Evolutionary conservation across 2,888 invertebrate species (phyloP).

Genomic region (Orchestes rusci): DNA sequence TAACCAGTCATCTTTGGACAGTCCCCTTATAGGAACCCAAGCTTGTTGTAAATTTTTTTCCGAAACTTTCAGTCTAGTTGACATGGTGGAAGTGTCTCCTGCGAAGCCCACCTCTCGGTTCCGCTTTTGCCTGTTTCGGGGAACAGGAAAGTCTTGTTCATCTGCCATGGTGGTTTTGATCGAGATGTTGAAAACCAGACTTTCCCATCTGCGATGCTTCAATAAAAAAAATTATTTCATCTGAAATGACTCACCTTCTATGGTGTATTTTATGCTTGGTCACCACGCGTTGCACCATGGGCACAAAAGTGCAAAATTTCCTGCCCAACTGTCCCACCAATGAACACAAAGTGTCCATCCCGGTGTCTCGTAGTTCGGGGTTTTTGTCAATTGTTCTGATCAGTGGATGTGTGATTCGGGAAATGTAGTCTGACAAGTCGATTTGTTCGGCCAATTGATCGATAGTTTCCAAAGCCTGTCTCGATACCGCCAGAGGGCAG

Average conservation of each 20-base stretch:
- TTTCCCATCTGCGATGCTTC: conserved; percentile 63
- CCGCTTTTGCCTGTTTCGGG: conserved; percentile 37
- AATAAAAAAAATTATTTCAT: too few species aligned
- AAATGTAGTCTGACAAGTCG: conserved; percentile 87
- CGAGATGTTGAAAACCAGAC: conserved; percentile 63
- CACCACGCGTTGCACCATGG: conserved; percentile 80
- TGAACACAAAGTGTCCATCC: conserved; percentile 88
- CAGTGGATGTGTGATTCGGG: conserved; percentile 89
- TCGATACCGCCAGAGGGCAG: conserved; percentile 70
- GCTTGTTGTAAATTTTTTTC: conserved; percentile 79
- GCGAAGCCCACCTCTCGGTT: conserved; percentile 58
- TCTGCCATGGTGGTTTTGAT: conserved; percentile 68
- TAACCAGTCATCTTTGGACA: conserved; percentile 97
- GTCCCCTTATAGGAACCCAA: conserved; percentile 86
- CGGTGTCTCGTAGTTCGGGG: conserved; percentile 66
- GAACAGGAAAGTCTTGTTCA: conserved; percentile 63
- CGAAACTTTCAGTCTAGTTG: conserved; percentile 72
- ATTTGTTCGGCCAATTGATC: conserved; percentile 83
- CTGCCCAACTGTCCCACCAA: conserved; percentile 81
- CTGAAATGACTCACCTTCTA: conserved; percentile 39
- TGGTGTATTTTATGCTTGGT: conserved; percentile 73
- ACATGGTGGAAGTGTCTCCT: conserved; percentile 63
- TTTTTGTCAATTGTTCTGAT: conserved; percentile 79
- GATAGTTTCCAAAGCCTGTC: conserved; percentile 76
- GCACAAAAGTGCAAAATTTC: conserved; percentile 88